phyloP scores from a whole-genome alignment of 2,888 invertebrate species.

The Campoplex nolae region DNA sequence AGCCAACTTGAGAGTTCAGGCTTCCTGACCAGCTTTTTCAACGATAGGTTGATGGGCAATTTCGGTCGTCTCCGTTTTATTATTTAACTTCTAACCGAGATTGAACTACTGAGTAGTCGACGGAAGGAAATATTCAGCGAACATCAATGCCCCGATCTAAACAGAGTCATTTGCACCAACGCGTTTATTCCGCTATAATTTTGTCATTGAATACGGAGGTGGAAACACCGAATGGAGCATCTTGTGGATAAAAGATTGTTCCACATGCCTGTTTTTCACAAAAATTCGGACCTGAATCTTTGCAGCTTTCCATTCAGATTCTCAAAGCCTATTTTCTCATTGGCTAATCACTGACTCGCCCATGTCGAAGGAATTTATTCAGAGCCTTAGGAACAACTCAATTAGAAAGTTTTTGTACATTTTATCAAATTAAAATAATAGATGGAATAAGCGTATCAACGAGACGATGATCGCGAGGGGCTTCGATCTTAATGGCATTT shows the following conservation, averaged over 20 bases:
- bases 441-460: neutral
- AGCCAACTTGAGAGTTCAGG: neutral
- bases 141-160: neutral
- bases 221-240: neutral
- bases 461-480: conserved; percentile 49
- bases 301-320: neutral
- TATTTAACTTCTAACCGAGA: neutral
- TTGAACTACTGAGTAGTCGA: neutral
- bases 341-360: neutral
- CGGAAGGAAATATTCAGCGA: conserved; percentile 10
- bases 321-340: neutral
- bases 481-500: conserved; percentile 81
- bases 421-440: conserved; percentile 1
- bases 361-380: neutral
- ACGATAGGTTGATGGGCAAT: neutral
- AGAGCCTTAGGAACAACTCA: conserved; percentile 45
- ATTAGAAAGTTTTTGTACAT: neutral
- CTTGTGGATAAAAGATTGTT: neutral
- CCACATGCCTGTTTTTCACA: neutral
- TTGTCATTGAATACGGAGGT: no score
- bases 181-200: neutral
- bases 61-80: neutral
- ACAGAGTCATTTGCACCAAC: neutral
- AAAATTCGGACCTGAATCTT: neutral
- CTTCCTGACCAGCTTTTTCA: neutral